These are phyloP conservation scores for Tupaia chinensis DNA, from an alignment of 2,113 vertebrate species.

Conservation along the genomic window DNA sequence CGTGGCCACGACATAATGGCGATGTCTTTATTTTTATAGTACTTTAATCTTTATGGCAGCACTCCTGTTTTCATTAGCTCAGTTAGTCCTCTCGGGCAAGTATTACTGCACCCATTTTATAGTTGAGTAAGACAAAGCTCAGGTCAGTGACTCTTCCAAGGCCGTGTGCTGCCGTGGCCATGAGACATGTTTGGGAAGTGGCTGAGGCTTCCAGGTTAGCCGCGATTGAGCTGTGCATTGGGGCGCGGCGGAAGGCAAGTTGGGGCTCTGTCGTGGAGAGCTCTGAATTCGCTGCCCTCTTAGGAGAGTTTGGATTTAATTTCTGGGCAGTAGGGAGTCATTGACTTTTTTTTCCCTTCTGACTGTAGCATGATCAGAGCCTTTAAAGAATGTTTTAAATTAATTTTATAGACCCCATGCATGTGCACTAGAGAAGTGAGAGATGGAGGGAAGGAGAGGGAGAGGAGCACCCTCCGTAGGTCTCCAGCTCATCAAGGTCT, in stretches of 20 bases:
- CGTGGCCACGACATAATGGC: conserved; percentile 57
- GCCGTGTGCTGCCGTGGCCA: conserved; percentile 23
- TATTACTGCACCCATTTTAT: conserved; percentile 72
- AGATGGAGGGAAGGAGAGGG: too few species aligned
- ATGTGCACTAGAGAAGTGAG: too few species aligned
- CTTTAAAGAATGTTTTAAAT: background rate
- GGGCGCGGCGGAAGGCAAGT: background rate
- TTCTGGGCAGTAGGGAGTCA: background rate
- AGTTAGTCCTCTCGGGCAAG: conserved; percentile 42
- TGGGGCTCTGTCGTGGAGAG: background rate
- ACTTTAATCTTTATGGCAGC: conserved; percentile 52
- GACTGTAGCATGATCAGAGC: background rate
- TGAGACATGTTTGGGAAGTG: background rate
- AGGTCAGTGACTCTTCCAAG: conserved; percentile 7
- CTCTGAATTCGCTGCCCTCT: background rate
- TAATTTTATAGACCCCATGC: too few species aligned
- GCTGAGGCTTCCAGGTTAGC: background rate
- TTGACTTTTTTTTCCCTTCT: background rate
- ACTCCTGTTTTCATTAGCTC: conserved; percentile 43
- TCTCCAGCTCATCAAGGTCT: too few species aligned
- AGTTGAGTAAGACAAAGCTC: conserved; percentile 56
- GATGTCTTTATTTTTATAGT: conserved; percentile 68
- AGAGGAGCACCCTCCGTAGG: too few species aligned
- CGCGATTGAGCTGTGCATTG: background rate
- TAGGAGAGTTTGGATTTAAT: background rate